phyloP scores from a whole-genome alignment of 2,113 vertebrate species.

The Apeltes quadracus region DNA sequence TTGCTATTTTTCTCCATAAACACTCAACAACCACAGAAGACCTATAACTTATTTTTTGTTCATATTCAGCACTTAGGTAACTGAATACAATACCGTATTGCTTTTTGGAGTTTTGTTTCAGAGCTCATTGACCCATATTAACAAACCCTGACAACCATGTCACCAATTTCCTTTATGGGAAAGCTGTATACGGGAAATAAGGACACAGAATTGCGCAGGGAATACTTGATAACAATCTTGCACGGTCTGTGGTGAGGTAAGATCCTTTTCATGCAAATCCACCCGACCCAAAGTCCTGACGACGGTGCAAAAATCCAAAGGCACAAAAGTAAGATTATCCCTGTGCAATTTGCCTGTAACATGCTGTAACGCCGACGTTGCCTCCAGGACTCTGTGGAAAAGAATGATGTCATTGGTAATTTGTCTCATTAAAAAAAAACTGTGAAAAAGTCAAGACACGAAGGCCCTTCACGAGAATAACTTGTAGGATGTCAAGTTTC shows the following conservation, averaged over 20 bases:
- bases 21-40: background rate
- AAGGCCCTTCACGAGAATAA: slow-evolving; percentile 7
- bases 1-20: background rate
- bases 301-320: slow-evolving; percentile 15
- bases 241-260: background rate
- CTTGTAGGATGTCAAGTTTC: slow-evolving; percentile 41
- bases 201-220: background rate
- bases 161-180: background rate
- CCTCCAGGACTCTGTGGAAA: slow-evolving; percentile 7
- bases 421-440: background rate
- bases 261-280: slow-evolving; percentile 10
- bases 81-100: background rate
- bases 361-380: slow-evolving; percentile 25
- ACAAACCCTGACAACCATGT: background rate
- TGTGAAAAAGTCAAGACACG: background rate
- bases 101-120: background rate
- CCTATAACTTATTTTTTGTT: background rate
- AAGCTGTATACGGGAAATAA: slow-evolving; percentile 9
- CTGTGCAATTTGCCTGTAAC: slow-evolving; percentile 18
- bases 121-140: background rate
- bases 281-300: background rate
- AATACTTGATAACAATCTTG: background rate
- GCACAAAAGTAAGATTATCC: slow-evolving; percentile 32
- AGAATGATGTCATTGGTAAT: slow-evolving; percentile 29
- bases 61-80: background rate